Evolutionary conservation across 1,140 invertebrate genomes (phyloP).

Genomic region (Notospermus geniculatus): DNA sequence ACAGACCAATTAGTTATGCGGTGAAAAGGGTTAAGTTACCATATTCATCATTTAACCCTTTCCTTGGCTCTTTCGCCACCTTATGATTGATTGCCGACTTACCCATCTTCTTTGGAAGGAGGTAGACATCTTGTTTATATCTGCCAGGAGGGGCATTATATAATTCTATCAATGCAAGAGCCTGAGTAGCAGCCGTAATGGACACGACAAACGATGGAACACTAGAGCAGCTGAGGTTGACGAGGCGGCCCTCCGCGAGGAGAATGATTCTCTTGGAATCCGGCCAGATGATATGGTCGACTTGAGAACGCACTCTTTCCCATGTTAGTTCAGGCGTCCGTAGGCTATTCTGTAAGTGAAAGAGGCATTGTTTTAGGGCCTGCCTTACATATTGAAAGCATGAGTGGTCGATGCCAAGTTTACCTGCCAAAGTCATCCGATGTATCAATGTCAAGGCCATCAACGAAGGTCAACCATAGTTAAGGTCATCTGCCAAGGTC

Average conservation of each 20-base stretch:
- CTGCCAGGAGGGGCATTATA: conserved; percentile 91
- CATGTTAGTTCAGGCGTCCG: conserved; percentile 91
- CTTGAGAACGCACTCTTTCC: conserved; percentile 96
- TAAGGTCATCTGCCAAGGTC: too few relatives aligned
- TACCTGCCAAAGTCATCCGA: too few relatives aligned
- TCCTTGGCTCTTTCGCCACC: background rate
- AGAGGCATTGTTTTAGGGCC: too few relatives aligned
- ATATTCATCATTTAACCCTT: too few relatives aligned
- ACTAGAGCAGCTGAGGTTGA: conserved; percentile 95
- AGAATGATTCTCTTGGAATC: conserved; percentile 66
- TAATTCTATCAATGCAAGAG: conserved; percentile 91
- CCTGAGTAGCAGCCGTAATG: conserved; percentile 64
- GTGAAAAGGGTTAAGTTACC: too few relatives aligned
- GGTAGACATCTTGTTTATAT: conserved; percentile 96
- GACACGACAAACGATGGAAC: conserved; percentile 90
- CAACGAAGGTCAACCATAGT: too few relatives aligned
- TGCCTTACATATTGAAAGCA: too few relatives aligned
- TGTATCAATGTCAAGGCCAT: too few relatives aligned
- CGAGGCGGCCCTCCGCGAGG: conserved; percentile 86
- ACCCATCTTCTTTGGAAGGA: conserved; percentile 98
- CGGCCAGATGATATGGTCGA: conserved; percentile 90
- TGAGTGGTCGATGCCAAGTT: too few relatives aligned
- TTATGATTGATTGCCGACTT: conserved; percentile 32
- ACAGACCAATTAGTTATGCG: too few relatives aligned
- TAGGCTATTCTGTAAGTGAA: conserved; percentile 73